These are phyloP conservation scores for Myiozetetes cayanensis DNA, from an alignment of 2,113 vertebrate genomes.

Conservation along the genomic window DNA sequence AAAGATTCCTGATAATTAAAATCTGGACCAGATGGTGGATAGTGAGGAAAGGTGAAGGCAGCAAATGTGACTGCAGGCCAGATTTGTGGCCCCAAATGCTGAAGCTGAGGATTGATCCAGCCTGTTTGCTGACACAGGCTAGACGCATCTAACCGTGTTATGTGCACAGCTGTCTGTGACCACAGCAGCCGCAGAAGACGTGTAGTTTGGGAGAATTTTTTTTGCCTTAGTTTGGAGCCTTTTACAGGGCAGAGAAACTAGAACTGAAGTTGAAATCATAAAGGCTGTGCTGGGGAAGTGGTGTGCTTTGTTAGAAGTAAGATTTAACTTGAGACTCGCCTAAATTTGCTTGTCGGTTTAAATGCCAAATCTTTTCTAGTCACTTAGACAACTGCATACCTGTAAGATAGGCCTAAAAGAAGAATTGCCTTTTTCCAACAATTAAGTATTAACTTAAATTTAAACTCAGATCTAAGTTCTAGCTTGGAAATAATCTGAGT, in stretches of 20 bases:
- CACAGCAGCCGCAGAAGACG: rapidly evolving
- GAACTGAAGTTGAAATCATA: not conserved
- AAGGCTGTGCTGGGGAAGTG: not conserved
- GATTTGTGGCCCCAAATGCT: not conserved
- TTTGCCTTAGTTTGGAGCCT: not conserved
- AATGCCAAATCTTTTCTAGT: not conserved
- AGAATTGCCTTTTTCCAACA: not conserved
- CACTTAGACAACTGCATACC: not conserved
- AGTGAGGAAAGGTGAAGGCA: not conserved
- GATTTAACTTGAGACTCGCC: not conserved
- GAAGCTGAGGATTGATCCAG: not conserved
- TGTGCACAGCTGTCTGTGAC: not conserved
- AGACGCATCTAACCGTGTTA: not conserved
- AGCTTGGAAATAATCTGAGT: not conserved
- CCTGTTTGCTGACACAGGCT: not conserved
- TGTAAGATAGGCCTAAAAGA: not conserved
- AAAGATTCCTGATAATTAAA: slow-evolving; percentile 1
- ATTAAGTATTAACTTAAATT: not conserved
- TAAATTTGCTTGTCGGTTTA: not conserved
- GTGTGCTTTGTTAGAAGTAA: not conserved
- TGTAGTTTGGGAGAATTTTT: not conserved
- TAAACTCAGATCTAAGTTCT: not conserved
- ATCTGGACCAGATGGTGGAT: not conserved
- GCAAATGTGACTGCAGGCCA: not conserved
- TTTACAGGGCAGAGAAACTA: not conserved